Evolutionary conservation across 1,140 invertebrate genomes (phyloP).

Genomic region (Philaenus spumarius): DNA sequence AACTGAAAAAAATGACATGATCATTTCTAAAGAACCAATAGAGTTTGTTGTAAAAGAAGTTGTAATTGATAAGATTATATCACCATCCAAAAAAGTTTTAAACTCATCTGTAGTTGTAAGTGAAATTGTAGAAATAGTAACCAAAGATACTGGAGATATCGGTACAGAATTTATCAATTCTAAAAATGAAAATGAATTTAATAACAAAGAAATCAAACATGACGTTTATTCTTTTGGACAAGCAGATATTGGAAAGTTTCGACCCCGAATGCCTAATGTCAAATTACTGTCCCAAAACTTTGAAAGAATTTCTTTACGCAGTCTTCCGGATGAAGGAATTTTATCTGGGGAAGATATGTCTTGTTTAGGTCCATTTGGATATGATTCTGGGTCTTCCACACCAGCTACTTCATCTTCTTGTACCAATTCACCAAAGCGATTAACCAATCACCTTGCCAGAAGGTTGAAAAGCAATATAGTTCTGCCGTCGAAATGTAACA

Average conservation of each 20-base stretch:
- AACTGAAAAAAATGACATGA: background rate
- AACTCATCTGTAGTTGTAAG: no score
- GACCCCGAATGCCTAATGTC: constrained; percentile 25
- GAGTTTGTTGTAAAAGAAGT: constrained; percentile 12
- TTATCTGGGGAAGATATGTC: constrained; percentile 31
- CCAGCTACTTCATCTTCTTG: constrained; percentile 51
- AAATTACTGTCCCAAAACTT: constrained; percentile 35
- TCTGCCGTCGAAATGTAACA: constrained; percentile 45
- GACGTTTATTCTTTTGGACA: background rate
- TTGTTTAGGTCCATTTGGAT: constrained; percentile 2
- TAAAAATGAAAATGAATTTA: background rate
- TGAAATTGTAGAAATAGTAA: no score
- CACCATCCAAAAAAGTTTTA: background rate
- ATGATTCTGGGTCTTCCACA: constrained; percentile 54
- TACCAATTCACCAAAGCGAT: constrained; percentile 55
- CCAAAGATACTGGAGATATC: no score
- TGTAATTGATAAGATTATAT: constrained; percentile 6
- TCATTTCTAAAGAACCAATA: constrained; percentile 6
- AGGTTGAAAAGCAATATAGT: constrained; percentile 40
- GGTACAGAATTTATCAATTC: no score
- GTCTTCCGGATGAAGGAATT: constrained; percentile 13
- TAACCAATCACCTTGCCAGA: constrained; percentile 42
- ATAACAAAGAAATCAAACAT: background rate
- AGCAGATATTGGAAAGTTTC: background rate
- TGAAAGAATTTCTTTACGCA: constrained; percentile 30